phyloP scores from a whole-genome alignment of 2,797 vertebrate genomes.

The Loriculus beryllinus region DNA sequence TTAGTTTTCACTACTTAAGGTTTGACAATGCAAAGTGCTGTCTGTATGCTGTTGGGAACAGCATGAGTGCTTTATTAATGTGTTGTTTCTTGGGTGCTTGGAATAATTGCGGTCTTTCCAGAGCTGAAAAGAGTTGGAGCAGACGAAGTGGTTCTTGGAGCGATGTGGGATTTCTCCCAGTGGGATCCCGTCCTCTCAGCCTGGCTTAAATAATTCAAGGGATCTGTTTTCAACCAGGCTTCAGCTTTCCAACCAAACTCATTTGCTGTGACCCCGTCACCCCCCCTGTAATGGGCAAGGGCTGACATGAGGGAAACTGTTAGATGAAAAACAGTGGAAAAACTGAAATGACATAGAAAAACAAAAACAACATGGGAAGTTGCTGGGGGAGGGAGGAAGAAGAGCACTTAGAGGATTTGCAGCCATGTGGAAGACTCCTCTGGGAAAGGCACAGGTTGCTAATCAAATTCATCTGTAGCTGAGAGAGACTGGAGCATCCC shows the following conservation, averaged over 20 bases:
- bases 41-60: background rate
- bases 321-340: background rate
- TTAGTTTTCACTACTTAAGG: background rate
- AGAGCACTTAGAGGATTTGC: background rate
- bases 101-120: background rate
- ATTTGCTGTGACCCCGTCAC: background rate
- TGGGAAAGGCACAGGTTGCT: background rate
- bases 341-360: background rate
- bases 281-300: background rate
- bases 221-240: background rate
- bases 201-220: background rate
- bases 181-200: background rate
- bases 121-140: conserved; percentile 3
- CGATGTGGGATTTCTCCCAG: background rate
- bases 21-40: background rate
- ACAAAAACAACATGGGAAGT: background rate
- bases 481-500: background rate
- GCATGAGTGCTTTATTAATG: background rate
- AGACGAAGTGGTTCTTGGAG: background rate
- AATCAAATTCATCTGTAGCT: background rate
- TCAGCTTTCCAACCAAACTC: background rate
- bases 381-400: background rate
- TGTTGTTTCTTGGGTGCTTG: conserved; percentile 6
- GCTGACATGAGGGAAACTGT: background rate
- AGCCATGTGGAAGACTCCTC: background rate